These are phyloP conservation scores for Eurytoma californica DNA, from an alignment of 2,888 invertebrate species.

Conservation along the genomic window DNA sequence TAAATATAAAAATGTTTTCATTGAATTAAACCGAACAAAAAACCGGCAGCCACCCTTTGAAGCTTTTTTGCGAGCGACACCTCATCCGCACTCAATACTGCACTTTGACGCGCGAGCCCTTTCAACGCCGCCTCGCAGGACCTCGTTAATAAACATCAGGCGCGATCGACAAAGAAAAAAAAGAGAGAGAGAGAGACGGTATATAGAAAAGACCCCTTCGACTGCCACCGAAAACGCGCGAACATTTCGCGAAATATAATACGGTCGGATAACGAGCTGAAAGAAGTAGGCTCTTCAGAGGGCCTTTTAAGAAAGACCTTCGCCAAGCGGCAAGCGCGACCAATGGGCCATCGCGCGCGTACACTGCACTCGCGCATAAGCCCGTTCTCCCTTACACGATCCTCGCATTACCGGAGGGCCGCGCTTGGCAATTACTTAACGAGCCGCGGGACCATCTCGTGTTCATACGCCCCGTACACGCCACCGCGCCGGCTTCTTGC, in stretches of 20 bases:
- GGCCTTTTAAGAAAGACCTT: constrained; percentile 51
- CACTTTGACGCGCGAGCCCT: too few species aligned
- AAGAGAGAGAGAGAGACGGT: too few species aligned
- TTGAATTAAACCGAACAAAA: too few species aligned
- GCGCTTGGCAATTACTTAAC: constrained; percentile 68
- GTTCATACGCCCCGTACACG: constrained; percentile 60
- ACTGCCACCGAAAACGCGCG: too few species aligned
- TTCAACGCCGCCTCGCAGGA: too few species aligned
- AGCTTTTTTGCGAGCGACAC: too few species aligned
- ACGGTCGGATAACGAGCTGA: background rate
- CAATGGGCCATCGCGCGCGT: constrained; percentile 55
- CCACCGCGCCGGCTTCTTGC: constrained; percentile 19
- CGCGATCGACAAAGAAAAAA: too few species aligned
- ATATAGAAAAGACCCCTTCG: too few species aligned
- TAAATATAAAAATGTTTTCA: too few species aligned
- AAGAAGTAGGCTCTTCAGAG: constrained; percentile 34
- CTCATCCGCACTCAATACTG: too few species aligned
- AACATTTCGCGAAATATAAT: background rate
- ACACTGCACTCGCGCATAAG: constrained; percentile 42
- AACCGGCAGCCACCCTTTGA: too few species aligned
- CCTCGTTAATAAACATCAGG: too few species aligned
- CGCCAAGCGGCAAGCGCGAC: constrained; percentile 55
- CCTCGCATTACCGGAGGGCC: constrained; percentile 68
- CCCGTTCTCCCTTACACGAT: constrained; percentile 63
- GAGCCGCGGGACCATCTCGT: constrained; percentile 62